These are phyloP conservation scores for Marmota flaviventris DNA, from an alignment of 2,113 vertebrate genomes.

Conservation along the genomic window DNA sequence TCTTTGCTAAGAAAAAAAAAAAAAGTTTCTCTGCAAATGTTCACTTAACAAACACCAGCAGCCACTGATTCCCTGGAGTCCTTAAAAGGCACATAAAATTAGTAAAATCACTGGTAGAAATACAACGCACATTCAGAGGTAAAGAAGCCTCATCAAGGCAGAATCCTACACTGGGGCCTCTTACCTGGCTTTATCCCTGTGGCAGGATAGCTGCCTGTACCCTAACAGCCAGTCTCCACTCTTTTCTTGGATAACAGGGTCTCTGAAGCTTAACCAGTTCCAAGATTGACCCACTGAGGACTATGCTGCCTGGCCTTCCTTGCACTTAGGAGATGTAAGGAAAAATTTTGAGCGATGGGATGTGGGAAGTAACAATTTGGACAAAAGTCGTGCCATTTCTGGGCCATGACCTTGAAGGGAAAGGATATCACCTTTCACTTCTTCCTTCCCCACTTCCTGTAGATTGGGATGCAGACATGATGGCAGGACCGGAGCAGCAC, in stretches of 20 bases:
- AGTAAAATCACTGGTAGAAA: background rate
- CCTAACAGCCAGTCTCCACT: background rate
- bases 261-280: background rate
- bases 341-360: background rate
- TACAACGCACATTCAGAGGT: background rate
- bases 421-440: background rate
- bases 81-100: slow-evolving; percentile 11
- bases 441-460: background rate
- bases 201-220: background rate
- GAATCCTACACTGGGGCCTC: background rate
- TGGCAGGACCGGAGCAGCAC: background rate
- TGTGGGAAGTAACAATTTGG: background rate
- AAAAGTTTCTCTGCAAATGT: background rate
- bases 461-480: background rate
- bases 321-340: background rate
- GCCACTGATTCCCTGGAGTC: background rate
- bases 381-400: background rate
- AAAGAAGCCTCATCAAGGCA: background rate
- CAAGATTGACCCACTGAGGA: background rate
- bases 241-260: background rate
- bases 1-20: background rate
- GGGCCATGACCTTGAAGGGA: background rate
- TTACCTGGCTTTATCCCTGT: background rate
- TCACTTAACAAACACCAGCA: background rate
- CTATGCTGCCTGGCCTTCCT: background rate